phyloP scores from a whole-genome alignment of 2,888 invertebrate species.

The Desoria tigrina region DNA sequence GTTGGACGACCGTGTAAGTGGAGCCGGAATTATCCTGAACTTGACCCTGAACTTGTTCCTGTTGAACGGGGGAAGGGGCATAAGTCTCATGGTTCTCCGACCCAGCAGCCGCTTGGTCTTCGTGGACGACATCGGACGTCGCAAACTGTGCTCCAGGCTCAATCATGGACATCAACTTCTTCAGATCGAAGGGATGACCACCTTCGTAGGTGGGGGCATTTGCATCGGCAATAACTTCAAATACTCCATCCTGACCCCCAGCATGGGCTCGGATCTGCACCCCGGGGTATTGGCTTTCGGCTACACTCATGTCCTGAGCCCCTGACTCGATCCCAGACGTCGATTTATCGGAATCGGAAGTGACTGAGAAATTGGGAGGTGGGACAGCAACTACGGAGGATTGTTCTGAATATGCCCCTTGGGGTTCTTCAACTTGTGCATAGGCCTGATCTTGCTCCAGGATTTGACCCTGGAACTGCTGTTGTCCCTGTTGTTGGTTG shows the following conservation, averaged over 20 bases:
- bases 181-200: constrained; percentile 52
- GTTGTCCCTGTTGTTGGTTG: constrained; percentile 28
- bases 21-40: not conserved
- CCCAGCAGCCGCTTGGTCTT: constrained; percentile 17
- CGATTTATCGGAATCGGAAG: not conserved
- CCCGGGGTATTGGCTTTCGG: constrained; percentile 17
- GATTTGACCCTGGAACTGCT: constrained; percentile 22
- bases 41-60: not conserved
- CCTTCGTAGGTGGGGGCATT: constrained; percentile 50
- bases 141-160: constrained; percentile 46
- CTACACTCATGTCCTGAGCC: not conserved
- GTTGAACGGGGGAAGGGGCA: constrained; percentile 11
- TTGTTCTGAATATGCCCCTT: constrained; percentile 1
- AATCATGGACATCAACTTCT: constrained; percentile 51
- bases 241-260: constrained; percentile 35
- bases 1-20: not conserved
- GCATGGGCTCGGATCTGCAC: constrained; percentile 45
- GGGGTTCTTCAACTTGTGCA: not conserved
- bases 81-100: constrained; percentile 36
- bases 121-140: constrained; percentile 32
- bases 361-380: constrained; percentile 15
- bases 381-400: constrained; percentile 11
- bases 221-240: constrained; percentile 50
- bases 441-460: not conserved
- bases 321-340: no score